These are phyloP conservation scores for Drosophila varians DNA, from an alignment of 1,140 invertebrate genomes.

Conservation along the genomic window DNA sequence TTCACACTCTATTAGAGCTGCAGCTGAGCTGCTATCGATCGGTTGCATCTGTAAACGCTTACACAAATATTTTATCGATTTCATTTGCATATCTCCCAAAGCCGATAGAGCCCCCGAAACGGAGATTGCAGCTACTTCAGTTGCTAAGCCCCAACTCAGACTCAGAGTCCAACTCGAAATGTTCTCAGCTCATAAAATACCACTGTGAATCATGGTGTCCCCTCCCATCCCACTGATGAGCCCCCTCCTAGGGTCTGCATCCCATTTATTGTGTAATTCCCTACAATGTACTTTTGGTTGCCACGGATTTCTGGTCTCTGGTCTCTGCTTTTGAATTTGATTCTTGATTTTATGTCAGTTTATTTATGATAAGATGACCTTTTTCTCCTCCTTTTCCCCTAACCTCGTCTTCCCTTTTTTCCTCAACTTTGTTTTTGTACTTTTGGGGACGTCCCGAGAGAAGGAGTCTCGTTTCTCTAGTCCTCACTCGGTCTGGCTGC, in stretches of 20 bases:
- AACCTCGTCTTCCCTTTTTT: conserved; percentile 17
- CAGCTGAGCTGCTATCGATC: conserved; percentile 38
- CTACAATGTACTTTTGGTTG: conserved; percentile 73
- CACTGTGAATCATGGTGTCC: conserved; percentile 68
- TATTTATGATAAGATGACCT: conserved; percentile 82
- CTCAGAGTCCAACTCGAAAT: conserved; percentile 39
- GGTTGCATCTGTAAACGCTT: conserved; percentile 54
- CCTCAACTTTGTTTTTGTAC: conserved; percentile 10
- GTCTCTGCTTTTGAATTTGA: conserved; percentile 75
- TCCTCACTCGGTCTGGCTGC: conserved; percentile 35
- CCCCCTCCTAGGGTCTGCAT: conserved; percentile 61
- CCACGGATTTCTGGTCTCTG: conserved; percentile 77
- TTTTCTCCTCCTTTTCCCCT: conserved; percentile 46
- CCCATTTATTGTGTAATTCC: conserved; percentile 82
- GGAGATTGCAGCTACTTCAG: conserved; percentile 47
- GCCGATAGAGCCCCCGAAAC: conserved; percentile 20
- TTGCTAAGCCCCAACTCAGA: conserved; percentile 45
- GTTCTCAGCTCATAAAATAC: conserved; percentile 81
- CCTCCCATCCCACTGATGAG: neutral
- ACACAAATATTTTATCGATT: conserved; percentile 75
- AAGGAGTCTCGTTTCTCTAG: conserved; percentile 55
- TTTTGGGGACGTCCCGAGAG: conserved; percentile 25
- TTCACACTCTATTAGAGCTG: conserved; percentile 79
- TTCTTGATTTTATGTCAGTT: conserved; percentile 82
- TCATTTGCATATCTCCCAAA: conserved; percentile 62